Evolutionary conservation across 1,140 invertebrate genomes (phyloP), one percentile per base, ranked within the genome.

Genomic region (Drosophila navojoa): DNA sequence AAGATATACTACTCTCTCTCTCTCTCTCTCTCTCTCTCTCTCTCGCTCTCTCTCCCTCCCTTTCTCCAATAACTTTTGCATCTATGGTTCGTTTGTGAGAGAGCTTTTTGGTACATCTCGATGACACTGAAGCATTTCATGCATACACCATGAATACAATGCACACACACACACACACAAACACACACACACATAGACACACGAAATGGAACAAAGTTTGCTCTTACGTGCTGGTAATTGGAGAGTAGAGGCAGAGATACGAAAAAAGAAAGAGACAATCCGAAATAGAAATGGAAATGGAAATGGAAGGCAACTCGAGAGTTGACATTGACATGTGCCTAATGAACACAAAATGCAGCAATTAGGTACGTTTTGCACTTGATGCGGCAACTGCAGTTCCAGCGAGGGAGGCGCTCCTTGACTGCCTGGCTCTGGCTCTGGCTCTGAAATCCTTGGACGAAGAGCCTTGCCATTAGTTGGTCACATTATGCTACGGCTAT

Each of bases 401-500:
- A 49, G 42, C 42, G 10, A n/a, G 15, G 19, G 11, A 27, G 32
- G 25, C n/a, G n/a, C n/a, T 58, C 44, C 61, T 57, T 64, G 50
- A 40, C 42, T 35, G 7, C 16, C 29, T 32, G 25, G 16, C 19
- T 32, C 19, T 22, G 19, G 19, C 19, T 22, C 19, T 22, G 19
- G 19, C n/a, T 5, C 19, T 29, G 27, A 9, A 2, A 45, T 45
- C 25, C 15, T 47, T 22, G 27, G 3, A 25, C n/a, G 57, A 29
- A 29, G 19, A 66, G 54, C 61, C 69, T 71, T 57, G 69, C 69
- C 54, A 71, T 66, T 64, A 55, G 32, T 53, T 52, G 66, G 55
- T n/a, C 69, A 58, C 54, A 71, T 64, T 64, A 71, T 35, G 57
- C 11, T 38, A 10, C 35, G 2, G 35, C 35, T 38, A 4, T 4